phyloP scores from a whole-genome alignment of 2,888 invertebrate species.

The Argyra leucocephala region DNA sequence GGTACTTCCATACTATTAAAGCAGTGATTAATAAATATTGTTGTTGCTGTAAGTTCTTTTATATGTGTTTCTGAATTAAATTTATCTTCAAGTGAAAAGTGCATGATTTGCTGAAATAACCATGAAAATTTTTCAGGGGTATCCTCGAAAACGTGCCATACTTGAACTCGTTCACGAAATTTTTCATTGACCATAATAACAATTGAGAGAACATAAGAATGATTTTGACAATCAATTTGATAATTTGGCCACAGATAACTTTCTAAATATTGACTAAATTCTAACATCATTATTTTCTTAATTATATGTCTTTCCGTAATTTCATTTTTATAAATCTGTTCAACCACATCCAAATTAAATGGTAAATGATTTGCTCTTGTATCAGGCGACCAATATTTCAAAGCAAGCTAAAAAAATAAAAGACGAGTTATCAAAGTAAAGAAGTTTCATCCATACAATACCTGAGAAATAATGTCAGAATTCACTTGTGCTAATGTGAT shows the following conservation, averaged over 20 bases:
- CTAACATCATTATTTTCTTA: slow-evolving; percentile 87
- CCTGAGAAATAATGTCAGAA: slow-evolving; percentile 80
- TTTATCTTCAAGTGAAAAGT: slow-evolving; percentile 53
- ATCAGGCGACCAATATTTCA: slow-evolving; percentile 87
- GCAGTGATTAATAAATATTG: slow-evolving; percentile 90
- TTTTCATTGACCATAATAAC: slow-evolving; percentile 99
- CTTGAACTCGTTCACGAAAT: slow-evolving; percentile 89
- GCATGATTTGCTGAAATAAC: slow-evolving; percentile 73
- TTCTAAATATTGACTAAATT: slow-evolving; percentile 95
- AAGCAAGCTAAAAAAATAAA: slow-evolving; percentile 57
- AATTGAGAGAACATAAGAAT: slow-evolving; percentile 90
- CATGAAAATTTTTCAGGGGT: slow-evolving; percentile 65
- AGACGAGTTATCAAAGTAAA: background rate
- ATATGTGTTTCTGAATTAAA: slow-evolving; percentile 41
- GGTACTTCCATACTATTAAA: slow-evolving; percentile 97
- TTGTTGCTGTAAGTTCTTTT: slow-evolving; percentile 75
- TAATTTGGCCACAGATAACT: slow-evolving; percentile 97
- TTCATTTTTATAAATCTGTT: slow-evolving; percentile 81
- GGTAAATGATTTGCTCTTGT: slow-evolving; percentile 61
- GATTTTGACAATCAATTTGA: slow-evolving; percentile 58
- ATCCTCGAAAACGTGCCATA: slow-evolving; percentile 87
- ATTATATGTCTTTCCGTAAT: slow-evolving; percentile 73
- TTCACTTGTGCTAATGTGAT: slow-evolving; percentile 81
- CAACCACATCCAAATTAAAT: slow-evolving; percentile 70
- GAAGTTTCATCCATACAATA: slow-evolving; percentile 38